Evolutionary conservation across 2,888 invertebrate species (phyloP).

Genomic region (Amiota communis): DNA sequence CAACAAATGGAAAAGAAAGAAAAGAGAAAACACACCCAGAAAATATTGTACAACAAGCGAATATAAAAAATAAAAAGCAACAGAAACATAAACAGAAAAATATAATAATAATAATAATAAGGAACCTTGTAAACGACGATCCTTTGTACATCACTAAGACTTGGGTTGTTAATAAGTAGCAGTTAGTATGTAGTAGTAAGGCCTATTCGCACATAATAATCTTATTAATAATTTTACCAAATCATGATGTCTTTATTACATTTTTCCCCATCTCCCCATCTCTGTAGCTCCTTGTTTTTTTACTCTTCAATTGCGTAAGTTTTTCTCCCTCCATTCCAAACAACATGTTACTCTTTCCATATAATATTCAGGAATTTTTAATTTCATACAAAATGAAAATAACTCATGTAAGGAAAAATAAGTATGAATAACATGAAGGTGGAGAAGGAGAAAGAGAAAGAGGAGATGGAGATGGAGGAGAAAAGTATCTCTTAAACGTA

Average conservation of each 20-base stretch:
- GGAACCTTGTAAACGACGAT: no score
- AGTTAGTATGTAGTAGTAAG: no score
- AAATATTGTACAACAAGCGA: not conserved
- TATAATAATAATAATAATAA: no score
- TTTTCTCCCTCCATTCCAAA: no score
- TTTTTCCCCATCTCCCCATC: not conserved
- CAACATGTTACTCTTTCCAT: not conserved
- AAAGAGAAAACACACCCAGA: not conserved
- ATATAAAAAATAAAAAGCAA: not conserved
- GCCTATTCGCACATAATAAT: not conserved
- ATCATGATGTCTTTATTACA: conserved; percentile 12
- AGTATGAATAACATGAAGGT: not conserved
- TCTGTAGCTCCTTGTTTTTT: no score
- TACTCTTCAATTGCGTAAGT: no score
- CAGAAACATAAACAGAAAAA: not conserved
- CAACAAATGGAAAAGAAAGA: not conserved
- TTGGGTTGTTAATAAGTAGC: no score
- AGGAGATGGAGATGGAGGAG: conserved; percentile 17
- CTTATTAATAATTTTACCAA: conserved; percentile 8
- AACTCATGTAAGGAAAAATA: conserved; percentile 2
- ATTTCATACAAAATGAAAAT: conserved; percentile 25
- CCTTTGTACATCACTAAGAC: no score
- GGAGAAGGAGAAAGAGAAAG: conserved; percentile 9
- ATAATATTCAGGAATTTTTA: conserved; percentile 20
- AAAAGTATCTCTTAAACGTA: conserved; percentile 11